Conservation (phyloP, 2,113 vertebrate genomes). For the Takifugu flavidus region DNA sequence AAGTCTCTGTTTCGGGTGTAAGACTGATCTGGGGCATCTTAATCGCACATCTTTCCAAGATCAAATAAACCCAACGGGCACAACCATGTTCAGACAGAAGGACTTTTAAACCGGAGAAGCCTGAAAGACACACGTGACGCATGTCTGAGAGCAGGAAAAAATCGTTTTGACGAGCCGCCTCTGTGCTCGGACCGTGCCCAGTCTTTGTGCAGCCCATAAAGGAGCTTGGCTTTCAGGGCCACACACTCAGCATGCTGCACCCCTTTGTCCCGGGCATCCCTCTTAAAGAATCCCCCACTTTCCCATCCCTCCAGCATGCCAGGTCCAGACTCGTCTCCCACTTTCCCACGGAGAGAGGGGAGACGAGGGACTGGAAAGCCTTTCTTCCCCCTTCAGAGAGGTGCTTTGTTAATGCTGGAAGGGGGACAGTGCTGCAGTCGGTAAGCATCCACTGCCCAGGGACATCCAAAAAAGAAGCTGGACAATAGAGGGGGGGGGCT, state of each 20-base stretch:
- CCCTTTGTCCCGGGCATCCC: slow-evolving; percentile 62
- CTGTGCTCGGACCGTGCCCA: slow-evolving; percentile 4
- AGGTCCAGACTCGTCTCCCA: slow-evolving; percentile 80
- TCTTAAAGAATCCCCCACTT: slow-evolving; percentile 47
- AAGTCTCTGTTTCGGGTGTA: too few relatives aligned
- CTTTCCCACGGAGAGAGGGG: slow-evolving; percentile 90
- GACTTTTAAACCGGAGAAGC: neutral
- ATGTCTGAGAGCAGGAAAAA: slow-evolving; percentile 46
- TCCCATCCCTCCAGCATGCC: slow-evolving; percentile 81
- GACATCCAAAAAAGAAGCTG: slow-evolving; percentile 70
- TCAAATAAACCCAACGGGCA: neutral
- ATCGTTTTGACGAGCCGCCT: slow-evolving; percentile 59
- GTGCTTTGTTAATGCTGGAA: slow-evolving; percentile 95
- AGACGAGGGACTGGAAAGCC: slow-evolving; percentile 82
- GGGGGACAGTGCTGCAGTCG: slow-evolving; percentile 82
- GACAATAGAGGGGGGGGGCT: slow-evolving; percentile 56
- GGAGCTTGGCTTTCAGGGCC: slow-evolving; percentile 50
- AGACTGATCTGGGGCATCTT: neutral
- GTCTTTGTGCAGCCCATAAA: slow-evolving; percentile 54
- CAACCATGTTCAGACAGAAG: neutral
- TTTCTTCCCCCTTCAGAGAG: slow-evolving; percentile 88
- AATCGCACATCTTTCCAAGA: neutral
- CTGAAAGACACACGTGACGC: slow-evolving; percentile 32
- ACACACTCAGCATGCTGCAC: slow-evolving; percentile 53
- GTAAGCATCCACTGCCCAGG: slow-evolving; percentile 81